Base-by-base conservation (phyloP, 2,888 invertebrate genomes). In the Clanis bilineata region DNA sequence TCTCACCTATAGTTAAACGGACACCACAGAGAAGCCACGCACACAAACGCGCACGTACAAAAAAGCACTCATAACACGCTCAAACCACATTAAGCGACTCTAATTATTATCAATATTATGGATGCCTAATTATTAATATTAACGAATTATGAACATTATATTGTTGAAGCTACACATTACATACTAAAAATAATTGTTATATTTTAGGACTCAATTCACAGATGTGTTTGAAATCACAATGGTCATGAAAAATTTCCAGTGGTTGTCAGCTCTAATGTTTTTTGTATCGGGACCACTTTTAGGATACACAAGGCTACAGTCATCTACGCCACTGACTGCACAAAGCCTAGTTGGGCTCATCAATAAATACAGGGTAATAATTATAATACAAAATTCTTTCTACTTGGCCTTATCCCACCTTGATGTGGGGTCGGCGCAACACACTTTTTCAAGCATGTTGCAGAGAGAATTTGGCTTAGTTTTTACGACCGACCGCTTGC, bases 341-440 rank as follows among this genome's bases (percentile, higher is more conserved):
- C 71, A 69, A 32, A 62, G 59, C 6, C 69, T 83, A 1, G 68
- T 81, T 4, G 58, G 38, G 9, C 62, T 75, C 39, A 79, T 83
- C 64, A 82, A 82, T 59, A 80, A 79, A 67, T 82, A 82, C 60
- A 79, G 64, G 76, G 82, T 82, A 71, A 66, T 56, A 68, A 61
- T 44, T 21, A 57, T 15, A 38, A 28, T 41, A 21, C 51, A 45
- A 45, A 25, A 12, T 25, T 9, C 5, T 18, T 39, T n/a, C n/a
- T n/a, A n/a, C n/a, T n/a, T n/a, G n/a, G n/a, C n/a, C n/a, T n/a
- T n/a, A n/a, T n/a, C n/a, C n/a, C n/a, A n/a, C n/a, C n/a, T n/a
- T n/a, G n/a, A n/a, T n/a, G n/a, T n/a, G n/a, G n/a, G n/a, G n/a
- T n/a, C n/a, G n/a, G n/a, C n/a, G n/a, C n/a, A n/a, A n/a, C n/a